Base-by-base conservation (phyloP, 2,797 vertebrate genomes). In the Acanthurus tractus region DNA sequence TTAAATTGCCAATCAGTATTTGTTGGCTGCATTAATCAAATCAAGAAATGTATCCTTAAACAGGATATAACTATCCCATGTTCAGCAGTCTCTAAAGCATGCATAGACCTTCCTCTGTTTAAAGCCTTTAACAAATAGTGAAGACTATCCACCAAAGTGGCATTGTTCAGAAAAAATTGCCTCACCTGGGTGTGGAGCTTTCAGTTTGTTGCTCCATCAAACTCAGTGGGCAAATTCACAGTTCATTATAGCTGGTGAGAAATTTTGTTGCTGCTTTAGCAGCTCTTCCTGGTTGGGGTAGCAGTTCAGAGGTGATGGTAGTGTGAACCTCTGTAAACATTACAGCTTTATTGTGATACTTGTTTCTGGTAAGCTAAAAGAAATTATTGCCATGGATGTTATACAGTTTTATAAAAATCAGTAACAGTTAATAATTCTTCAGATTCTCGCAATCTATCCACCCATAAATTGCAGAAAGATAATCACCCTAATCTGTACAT, bases 271-370 rank as follows among this genome's bases (percentile, higher is more conserved):
- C 45, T 38, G 69, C 63, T 18, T 34, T 50, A n/a, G 18, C 63
- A 54, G 3, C 36, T 71, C 53, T 44, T 63, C 42, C 18, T 62
- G 61, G 29, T 70, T 20, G 29, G 0, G 45, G 22, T 73, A 58
- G 11, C 69, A 70, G 61, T 71, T 79, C 46, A 73, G 61, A 81
- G 25, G 74, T 63, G 74, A 78, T 45, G 25, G 78, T 62, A 25
- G 50, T 0, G 4, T 68, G n/a, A 77, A 74, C 61, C 46, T 74
- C 63, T 49, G 42, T 63, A 70, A 58, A 70, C 20, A 40, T 70
- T n/a, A 34, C 63, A 38, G 22, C 8, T 80, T 62, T 63, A 50
- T 76, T 25, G 50, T 49, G 45, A 25, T 38, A 58, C 40, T 66
- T 4, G 0, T 36, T 34, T 2, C 62, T 45, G 14, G 0, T 38